Conservation (phyloP, 2,797 vertebrate genomes). For the Cirrhinus molitorella region DNA sequence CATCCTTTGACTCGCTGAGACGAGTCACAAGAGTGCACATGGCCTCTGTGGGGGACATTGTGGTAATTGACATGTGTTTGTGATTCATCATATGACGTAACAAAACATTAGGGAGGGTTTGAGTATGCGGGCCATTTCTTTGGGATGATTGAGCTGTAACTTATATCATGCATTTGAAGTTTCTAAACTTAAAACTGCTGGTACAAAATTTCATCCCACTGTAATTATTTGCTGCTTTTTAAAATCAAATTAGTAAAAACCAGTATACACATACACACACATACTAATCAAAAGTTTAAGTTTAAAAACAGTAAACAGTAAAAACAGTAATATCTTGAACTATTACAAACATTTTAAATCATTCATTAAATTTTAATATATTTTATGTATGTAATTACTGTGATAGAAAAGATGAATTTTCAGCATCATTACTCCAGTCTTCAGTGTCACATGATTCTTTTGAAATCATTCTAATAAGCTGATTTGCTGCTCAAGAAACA, state of each 20-base stretch:
- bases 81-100: constrained; percentile 48
- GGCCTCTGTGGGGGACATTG: constrained; percentile 49
- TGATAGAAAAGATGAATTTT: background rate
- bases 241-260: background rate
- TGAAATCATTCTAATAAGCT: background rate
- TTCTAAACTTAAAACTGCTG: constrained; percentile 8
- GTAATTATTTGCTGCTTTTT: background rate
- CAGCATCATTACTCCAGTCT: background rate
- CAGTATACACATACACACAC: background rate
- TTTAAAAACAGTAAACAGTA: background rate
- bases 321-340: background rate
- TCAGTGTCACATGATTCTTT: background rate
- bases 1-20: constrained; percentile 63
- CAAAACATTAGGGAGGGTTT: constrained; percentile 34
- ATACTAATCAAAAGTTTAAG: background rate
- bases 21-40: constrained; percentile 60
- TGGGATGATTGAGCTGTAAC: constrained; percentile 20
- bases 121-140: background rate
- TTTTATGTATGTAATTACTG: background rate
- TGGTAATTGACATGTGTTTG: constrained; percentile 46
- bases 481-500: background rate
- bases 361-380: too few species aligned
- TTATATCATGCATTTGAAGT: constrained; percentile 16
- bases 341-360: background rate
- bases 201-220: background rate